Conservation (phyloP, 2,888 invertebrate genomes). For the Synergus umbraculus region DNA sequence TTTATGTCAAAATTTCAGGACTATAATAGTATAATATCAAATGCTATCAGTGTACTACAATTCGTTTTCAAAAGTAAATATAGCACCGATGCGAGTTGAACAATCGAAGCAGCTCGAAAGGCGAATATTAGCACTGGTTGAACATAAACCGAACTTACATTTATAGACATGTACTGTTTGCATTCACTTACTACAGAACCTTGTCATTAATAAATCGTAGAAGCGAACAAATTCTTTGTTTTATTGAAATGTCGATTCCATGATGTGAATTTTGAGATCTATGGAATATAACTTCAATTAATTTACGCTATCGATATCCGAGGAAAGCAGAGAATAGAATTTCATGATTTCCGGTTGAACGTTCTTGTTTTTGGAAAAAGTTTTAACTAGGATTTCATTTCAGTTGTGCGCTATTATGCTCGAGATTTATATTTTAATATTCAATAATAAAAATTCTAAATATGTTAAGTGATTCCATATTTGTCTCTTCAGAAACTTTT, state of each 20-base stretch:
- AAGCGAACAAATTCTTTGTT: background rate
- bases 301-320: background rate
- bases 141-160: background rate
- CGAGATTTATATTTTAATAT: no score
- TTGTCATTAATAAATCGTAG: background rate
- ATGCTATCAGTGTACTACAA: background rate
- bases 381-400: background rate
- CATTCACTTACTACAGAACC: background rate
- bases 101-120: background rate
- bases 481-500: no score
- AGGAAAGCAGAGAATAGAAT: background rate
- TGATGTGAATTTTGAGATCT: background rate
- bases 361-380: background rate
- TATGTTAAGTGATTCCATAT: no score
- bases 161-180: background rate
- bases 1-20: background rate
- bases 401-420: background rate
- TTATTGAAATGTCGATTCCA: constrained; percentile 6
- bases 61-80: background rate
- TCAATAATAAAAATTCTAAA: no score
- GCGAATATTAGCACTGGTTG: background rate
- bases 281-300: background rate
- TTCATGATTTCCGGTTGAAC: background rate
- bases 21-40: background rate
- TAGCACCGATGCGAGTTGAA: background rate